Evolutionary conservation across 2,888 invertebrate species (phyloP), one percentile per base, ranked within the genome.

Genomic region (Synanthedon tipuliformis): DNA sequence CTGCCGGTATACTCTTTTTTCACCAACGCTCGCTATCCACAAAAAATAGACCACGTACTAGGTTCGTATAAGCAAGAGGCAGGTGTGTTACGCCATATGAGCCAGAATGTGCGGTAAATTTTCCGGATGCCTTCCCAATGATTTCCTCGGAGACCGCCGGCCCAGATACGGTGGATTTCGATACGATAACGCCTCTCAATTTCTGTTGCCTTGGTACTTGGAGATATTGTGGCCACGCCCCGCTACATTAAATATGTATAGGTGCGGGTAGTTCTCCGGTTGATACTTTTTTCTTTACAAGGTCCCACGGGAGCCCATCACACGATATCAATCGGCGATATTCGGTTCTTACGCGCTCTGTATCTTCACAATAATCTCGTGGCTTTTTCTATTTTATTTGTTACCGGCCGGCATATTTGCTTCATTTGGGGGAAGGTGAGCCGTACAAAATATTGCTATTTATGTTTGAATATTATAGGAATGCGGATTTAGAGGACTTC

Each of bases 111-210:
- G 88, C 88, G 88, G 88, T 89, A 89, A 89, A 89, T 89, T 89
- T 88, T 89, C 89, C 88, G 90, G 90, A 90, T 90, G 91, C 91
- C 91, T 91, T 91, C 89, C 90, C 91, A 90, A 91, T 92, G 92
- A 92, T 92, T 92, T 92, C 92, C 92, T 92, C 88, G 78, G 92
- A 92, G 92, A 92, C 90, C 83, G 78, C 78, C 83, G 81, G 78
- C 79, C 84, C 79, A 81, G 87, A 88, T 87, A 85, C 82, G 75
- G 73, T 71, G 82, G 84, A 84, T 86, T 86, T 82, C 85, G 82
- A 85, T 86, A 84, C 82, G 87, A 87, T 88, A 87, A 80, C 83
- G 80, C 75, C 77, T 78, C 80, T 79, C 82, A 79, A 84, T 84
- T 83, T 81, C 80, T 80, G 74, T 69, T 75, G 69, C 72, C 73